Base-by-base conservation (phyloP, 2,797 vertebrate genomes). In the Thripadectes ignobilis region DNA sequence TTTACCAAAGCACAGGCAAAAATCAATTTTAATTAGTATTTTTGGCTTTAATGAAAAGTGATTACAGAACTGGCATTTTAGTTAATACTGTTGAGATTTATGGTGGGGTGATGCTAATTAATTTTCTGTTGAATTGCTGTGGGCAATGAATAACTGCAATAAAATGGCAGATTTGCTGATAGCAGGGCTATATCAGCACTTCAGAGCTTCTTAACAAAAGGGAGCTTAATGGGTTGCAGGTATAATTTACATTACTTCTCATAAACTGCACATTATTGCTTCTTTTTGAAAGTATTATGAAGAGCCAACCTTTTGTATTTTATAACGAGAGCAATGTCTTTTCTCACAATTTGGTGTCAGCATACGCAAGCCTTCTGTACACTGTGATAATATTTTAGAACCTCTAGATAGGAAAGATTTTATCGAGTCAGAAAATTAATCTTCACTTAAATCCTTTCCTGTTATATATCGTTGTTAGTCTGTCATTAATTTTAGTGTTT, bases 21-120 rank as follows among this genome's bases (percentile, higher is more conserved):
- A 98, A 98, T 98, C 98, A 98, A 98, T 98, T 98, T 98, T 98
- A 98, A 98, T 98, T 98, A 98, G 98, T 97, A 98, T 98, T 98
- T 98, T 98, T 98, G 97, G 97, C 97, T 97, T 98, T 97, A 98
- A 98, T 98, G 97, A 97, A 98, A 98, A 98, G 97, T 97, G 98
- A 98, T 98, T 98, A 98, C 97, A 97, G 97, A 98, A 98, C 97
- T 98, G 98, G 98, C 98, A 98, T 98, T 98, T 98, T 97, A 97
- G 97, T 97, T 98, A 98, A 98, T 98, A 98, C 97, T 94, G 95
- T 91, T 96, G 97, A 98, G 98, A 98, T 98, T 98, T 98, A 98
- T 97, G 89, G 96, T 92, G 92, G 97, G 91, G 96, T 92, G 93
- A 97, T 98, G 96, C 95, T 98, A 98, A 98, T 98, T 98, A 98